Conservation (phyloP, 2,888 invertebrate species). For the Antheraea assamensis region DNA sequence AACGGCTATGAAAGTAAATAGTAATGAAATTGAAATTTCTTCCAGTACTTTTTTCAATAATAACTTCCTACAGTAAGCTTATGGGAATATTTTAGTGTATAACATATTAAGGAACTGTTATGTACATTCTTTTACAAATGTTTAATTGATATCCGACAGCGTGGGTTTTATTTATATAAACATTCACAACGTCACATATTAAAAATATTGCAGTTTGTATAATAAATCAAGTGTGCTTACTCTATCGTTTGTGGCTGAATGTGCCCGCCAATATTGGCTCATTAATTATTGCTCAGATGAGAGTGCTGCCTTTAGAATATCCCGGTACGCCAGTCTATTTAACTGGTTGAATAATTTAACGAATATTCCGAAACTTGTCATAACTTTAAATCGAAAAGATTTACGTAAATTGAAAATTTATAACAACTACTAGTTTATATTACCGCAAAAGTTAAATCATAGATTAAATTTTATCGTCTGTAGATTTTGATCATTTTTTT, state of each 20-base stretch:
- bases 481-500: too few relatives aligned
- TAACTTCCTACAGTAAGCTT: too few relatives aligned
- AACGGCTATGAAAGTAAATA: too few relatives aligned
- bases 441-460: too few relatives aligned
- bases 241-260: slow-evolving; percentile 10
- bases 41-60: too few relatives aligned
- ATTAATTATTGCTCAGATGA: slow-evolving; percentile 51
- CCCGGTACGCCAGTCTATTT: slow-evolving; percentile 41
- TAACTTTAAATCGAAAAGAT: slow-evolving; percentile 2
- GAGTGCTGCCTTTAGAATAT: slow-evolving; percentile 54
- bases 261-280: slow-evolving; percentile 49
- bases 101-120: too few relatives aligned
- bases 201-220: background rate
- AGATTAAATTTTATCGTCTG: too few relatives aligned
- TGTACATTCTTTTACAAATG: too few relatives aligned
- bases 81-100: too few relatives aligned
- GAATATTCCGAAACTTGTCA: background rate
- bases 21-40: too few relatives aligned
- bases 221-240: background rate
- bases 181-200: background rate
- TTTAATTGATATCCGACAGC: too few relatives aligned
- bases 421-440: background rate
- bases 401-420: background rate
- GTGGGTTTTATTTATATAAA: too few relatives aligned
- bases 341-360: slow-evolving; percentile 29